Evolutionary conservation across 2,888 invertebrate genomes (phyloP).

Genomic region (Empis stercorea): DNA sequence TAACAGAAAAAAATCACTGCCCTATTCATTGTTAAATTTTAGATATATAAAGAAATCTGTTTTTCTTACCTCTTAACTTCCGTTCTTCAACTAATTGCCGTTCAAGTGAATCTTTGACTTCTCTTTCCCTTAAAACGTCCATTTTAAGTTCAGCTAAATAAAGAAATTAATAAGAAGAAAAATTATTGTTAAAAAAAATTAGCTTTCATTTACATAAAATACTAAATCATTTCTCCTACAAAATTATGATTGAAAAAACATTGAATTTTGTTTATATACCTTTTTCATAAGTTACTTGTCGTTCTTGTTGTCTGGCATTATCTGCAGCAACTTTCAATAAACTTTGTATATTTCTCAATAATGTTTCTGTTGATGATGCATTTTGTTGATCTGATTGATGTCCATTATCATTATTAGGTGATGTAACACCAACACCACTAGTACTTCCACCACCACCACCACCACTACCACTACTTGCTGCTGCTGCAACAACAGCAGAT

Average conservation of each 20-base stretch:
- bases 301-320: slow-evolving; percentile 90
- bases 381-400: slow-evolving; percentile 42
- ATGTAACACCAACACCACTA: slow-evolving; percentile 27
- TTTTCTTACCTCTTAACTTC: slow-evolving; percentile 90
- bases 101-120: slow-evolving; percentile 86
- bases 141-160: slow-evolving; percentile 86
- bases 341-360: slow-evolving; percentile 90
- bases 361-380: slow-evolving; percentile 75
- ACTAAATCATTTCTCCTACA: too few species aligned
- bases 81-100: slow-evolving; percentile 88
- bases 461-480: slow-evolving; percentile 20
- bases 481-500: slow-evolving; percentile 43
- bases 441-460: slow-evolving; percentile 21
- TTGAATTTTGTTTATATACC: slow-evolving; percentile 47
- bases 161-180: slow-evolving; percentile 5
- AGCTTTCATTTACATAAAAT: too few species aligned
- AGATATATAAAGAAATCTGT: slow-evolving; percentile 17
- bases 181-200: neutral
- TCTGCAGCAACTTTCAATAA: slow-evolving; percentile 94
- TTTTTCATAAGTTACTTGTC: slow-evolving; percentile 94
- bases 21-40: too few species aligned
- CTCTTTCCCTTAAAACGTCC: slow-evolving; percentile 85
- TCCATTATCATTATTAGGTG: slow-evolving; percentile 29
- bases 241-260: neutral
- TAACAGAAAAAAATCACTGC: too few species aligned